Percentiles rank a stretch among this genome's conserved stretches.
phyloP scores from a whole-genome alignment of 1,140 invertebrate species.

The Frieseomelitta varia region DNA sequence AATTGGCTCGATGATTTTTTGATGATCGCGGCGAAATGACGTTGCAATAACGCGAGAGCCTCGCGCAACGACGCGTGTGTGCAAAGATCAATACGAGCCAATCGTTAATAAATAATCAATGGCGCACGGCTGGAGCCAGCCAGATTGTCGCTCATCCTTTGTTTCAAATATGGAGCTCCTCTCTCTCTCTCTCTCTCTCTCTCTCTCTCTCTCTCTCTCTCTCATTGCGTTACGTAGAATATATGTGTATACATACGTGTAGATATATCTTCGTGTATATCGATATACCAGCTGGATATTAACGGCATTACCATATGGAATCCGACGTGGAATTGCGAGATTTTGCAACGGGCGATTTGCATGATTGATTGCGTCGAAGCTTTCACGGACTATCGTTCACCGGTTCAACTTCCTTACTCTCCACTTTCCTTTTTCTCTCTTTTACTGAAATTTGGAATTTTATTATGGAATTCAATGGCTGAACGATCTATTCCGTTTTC shows the following conservation, averaged over 20 bases:
- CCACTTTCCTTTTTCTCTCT: neutral
- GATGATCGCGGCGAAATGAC: constrained; percentile 47
- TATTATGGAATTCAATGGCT: too few relatives aligned
- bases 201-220: neutral
- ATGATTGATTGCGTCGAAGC: constrained; percentile 78
- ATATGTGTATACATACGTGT: neutral
- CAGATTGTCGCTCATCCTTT: constrained; percentile 49
- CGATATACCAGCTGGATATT: constrained; percentile 71
- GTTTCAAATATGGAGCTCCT: constrained; percentile 32
- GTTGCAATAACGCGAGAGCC: constrained; percentile 20
- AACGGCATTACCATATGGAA: constrained; percentile 77
- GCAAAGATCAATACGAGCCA: constrained; percentile 60
- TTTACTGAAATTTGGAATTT: too few relatives aligned
- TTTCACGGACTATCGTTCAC: constrained; percentile 46
- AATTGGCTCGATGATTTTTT: constrained; percentile 47
- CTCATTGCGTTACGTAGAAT: constrained; percentile 1
- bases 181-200: too few relatives aligned
- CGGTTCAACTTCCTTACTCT: neutral
- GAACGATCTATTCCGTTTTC: neutral
- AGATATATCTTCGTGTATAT: constrained; percentile 9
- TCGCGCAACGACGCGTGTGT: constrained; percentile 6
- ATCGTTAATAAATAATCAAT: constrained; percentile 75
- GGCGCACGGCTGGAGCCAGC: constrained; percentile 34
- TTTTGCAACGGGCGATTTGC: constrained; percentile 76
- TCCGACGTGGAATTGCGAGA: constrained; percentile 75